Base-by-base conservation (phyloP, 2,888 invertebrate genomes). In the Meiosimyza platycephala region DNA sequence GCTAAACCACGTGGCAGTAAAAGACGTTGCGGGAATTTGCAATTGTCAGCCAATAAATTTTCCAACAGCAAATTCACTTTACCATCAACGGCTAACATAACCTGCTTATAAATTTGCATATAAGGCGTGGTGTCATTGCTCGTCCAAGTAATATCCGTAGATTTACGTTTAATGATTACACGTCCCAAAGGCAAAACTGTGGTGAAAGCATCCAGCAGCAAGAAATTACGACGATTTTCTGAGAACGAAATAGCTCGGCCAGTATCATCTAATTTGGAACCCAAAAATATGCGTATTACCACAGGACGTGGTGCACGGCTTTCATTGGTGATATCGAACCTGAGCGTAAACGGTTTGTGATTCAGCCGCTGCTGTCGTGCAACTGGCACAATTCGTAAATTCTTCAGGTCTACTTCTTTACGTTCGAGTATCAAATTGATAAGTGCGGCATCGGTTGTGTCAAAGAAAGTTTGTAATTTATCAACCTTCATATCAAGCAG, bases 361-460 rank as follows among this genome's bases (percentile, higher is more conserved):
- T 92, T 92, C 51, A 94, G 86, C 76, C 93, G 92, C 59, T 90
- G 88, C 81, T 93, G 92, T 51, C 91, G 90, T 1, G 91, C 90
- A 15, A 82, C 78, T 6, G 82, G 75, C n/a, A 78, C 77, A 5
- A 77, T 75, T 2, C 72, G 72, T 7, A 82, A 64, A 6, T 76
- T 64, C 6, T 75, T 75, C 59, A 83, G 63, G 71, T 82, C 81
- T 22, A 81, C 80, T 7, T 75, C 75, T 6, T 79, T 75, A 0
- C 79, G 72, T 47, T 78, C 78, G 1, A 82, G 74, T 55, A 83
- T 74, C 1, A 82, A 52, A 60, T 82, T 83, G 13, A 81, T 89
- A 13, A 94, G 86, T 78, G 92, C 91, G 69, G 90, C 82, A 80
- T 90, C 89, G 80, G 88, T 88, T 64, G 90, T 80, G 75, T 92